Base-by-base conservation (phyloP, 2,888 invertebrate genomes). In the Pediacus dermestoides region DNA sequence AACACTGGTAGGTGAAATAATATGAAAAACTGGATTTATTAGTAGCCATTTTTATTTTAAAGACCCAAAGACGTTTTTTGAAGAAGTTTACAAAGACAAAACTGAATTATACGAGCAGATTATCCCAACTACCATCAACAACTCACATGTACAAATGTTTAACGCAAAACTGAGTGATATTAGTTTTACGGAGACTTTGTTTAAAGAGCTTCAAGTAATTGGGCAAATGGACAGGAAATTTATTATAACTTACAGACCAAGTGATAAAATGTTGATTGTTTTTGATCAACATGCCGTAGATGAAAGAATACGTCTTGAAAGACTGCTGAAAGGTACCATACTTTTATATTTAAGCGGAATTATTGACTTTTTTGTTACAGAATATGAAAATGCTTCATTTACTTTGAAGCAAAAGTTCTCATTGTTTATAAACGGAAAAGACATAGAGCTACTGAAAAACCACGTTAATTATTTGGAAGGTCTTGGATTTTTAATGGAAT, bases 221-320 rank as follows among this genome's bases (percentile, higher is more conserved):
- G 80, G 80, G 10, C 90, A 90, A 72, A 69, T 87, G 10, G 89
- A 90, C 64, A 70, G 70, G 16, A 88, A 86, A 66, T 84, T 85
- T 53, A 83, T 87, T 50, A 74, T 75, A 12, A 73, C 75, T 37
- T 64, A 61, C 16, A 63, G 67, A 32, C 63, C 70, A 47, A 60
- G 65, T 36, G 71, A 61, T 11, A 66, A 74, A 48, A 66, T 75
- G 38, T 58, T 88, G 11, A 72, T 85, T 16, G 57, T 86, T 16
- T 83, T 91, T 64, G 92, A 92, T 70, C 92, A 91, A 67, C 92
- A 92, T 70, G 91, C 91, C 25, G 84, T 85, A 15, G 83, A 90
- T 66, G 92, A 92, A 70, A 74, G 92, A 62, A 78, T 91, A 44
- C 73, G 82, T 43, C 72, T 91, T 28, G 91, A 92, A 68, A 68